phyloP scores from a whole-genome alignment of 1,140 invertebrate species.

The Dendroctonus ponderosae region DNA sequence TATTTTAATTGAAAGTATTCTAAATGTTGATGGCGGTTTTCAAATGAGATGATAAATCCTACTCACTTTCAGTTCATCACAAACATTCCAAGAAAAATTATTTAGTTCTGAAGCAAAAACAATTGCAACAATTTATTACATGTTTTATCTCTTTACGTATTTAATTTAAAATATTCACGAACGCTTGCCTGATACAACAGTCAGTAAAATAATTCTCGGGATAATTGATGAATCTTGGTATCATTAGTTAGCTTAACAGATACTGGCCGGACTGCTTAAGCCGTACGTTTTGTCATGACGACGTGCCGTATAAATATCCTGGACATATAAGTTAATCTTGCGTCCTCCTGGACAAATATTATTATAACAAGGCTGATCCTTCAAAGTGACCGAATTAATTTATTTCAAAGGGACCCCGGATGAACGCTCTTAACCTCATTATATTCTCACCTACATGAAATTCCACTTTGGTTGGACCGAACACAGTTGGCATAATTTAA shows the following conservation, averaged over 20 bases:
- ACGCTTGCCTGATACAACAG: neutral
- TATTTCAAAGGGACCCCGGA: slow-evolving; percentile 14
- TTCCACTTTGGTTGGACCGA: too few relatives aligned
- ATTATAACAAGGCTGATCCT: slow-evolving; percentile 36
- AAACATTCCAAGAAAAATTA: too few relatives aligned
- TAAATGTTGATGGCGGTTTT: too few relatives aligned
- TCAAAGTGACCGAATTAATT: slow-evolving; percentile 34
- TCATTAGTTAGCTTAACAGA: slow-evolving; percentile 6
- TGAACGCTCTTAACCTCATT: slow-evolving; percentile 27
- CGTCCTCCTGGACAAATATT: slow-evolving; percentile 32
- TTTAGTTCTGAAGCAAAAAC: too few relatives aligned
- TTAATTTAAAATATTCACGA: too few relatives aligned
- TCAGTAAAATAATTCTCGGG: slow-evolving; percentile 4
- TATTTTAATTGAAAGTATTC: too few relatives aligned
- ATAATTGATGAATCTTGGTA: slow-evolving; percentile 11
- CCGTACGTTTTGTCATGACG: slow-evolving; percentile 29
- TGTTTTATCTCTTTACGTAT: too few relatives aligned
- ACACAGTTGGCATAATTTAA: too few relatives aligned
- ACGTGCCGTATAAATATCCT: slow-evolving; percentile 33
- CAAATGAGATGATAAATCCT: too few relatives aligned
- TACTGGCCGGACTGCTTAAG: slow-evolving; percentile 12
- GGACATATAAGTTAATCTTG: slow-evolving; percentile 35
- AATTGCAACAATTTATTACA: too few relatives aligned
- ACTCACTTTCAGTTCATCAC: too few relatives aligned
- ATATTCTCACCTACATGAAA: slow-evolving; percentile 6